These are phyloP conservation scores for Pseudochirops cupreus DNA, from an alignment of 2,797 vertebrate species.

Conservation along the genomic window DNA sequence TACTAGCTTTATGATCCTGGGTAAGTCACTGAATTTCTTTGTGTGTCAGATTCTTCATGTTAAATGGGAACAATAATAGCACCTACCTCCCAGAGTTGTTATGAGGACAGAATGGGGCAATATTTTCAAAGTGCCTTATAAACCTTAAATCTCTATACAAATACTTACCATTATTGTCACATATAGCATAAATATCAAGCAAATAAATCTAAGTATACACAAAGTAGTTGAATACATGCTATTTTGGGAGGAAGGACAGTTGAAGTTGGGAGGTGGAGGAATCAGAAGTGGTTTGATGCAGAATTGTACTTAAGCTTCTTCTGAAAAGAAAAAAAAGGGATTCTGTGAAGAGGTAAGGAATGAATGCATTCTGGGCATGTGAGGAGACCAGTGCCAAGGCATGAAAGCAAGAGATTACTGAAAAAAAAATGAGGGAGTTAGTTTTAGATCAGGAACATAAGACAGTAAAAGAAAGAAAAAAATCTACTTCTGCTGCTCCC, in stretches of 20 bases:
- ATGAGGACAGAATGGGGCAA: background rate
- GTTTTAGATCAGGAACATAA: background rate
- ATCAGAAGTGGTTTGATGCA: background rate
- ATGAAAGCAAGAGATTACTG: background rate
- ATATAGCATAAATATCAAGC: background rate
- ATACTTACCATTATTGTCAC: background rate
- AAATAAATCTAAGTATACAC: background rate
- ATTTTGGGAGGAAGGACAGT: background rate
- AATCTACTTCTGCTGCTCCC: background rate
- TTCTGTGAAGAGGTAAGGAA: background rate
- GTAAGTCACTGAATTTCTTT: background rate
- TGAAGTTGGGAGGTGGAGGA: background rate
- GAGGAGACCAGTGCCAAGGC: background rate
- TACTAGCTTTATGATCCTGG: background rate
- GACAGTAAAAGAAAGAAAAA: background rate
- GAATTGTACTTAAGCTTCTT: background rate
- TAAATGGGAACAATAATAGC: background rate
- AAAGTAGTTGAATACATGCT: background rate
- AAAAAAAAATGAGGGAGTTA: background rate
- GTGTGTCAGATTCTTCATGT: background rate
- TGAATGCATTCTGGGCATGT: background rate
- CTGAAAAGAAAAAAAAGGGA: background rate
- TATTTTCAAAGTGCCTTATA: background rate
- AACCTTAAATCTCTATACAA: background rate
- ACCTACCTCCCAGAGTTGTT: background rate